Conservation (phyloP, 2,888 invertebrate species). For the Lobophora halterata region DNA sequence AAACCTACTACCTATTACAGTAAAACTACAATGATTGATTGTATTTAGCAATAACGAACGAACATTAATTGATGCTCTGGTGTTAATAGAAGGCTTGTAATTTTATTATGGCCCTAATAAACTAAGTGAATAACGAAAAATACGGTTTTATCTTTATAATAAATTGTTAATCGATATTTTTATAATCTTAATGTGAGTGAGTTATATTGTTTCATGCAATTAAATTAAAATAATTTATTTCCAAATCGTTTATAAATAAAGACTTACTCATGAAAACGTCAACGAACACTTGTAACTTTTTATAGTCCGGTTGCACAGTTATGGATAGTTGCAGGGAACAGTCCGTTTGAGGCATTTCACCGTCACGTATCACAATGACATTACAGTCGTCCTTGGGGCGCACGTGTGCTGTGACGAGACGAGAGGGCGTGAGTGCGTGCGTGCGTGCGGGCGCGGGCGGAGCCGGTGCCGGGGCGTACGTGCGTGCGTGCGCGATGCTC, state of each 20-base stretch:
- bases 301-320: constrained; percentile 68
- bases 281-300: constrained; percentile 71
- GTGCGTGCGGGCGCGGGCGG: constrained; percentile 14
- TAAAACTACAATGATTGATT: no score
- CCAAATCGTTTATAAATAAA: background rate
- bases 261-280: constrained; percentile 80
- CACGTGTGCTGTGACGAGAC: constrained; percentile 31
- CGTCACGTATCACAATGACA: constrained; percentile 51
- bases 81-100: no score
- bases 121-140: no score
- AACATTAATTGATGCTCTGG: no score
- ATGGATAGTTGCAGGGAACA: constrained; percentile 74
- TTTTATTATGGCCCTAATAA: no score
- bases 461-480: constrained; percentile 20
- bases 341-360: constrained; percentile 77
- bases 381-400: constrained; percentile 40
- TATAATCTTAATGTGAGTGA: no score
- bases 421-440: constrained; percentile 12
- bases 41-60: no score
- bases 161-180: no score
- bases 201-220: no score
- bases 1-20: no score
- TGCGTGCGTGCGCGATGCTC: constrained; percentile 20
- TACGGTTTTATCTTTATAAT: no score
- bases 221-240: constrained; percentile 3